Percentiles rank a stretch among this genome's conserved stretches.
phyloP scores from a whole-genome alignment of 2,888 invertebrate genomes.

The Germaria angustata region DNA sequence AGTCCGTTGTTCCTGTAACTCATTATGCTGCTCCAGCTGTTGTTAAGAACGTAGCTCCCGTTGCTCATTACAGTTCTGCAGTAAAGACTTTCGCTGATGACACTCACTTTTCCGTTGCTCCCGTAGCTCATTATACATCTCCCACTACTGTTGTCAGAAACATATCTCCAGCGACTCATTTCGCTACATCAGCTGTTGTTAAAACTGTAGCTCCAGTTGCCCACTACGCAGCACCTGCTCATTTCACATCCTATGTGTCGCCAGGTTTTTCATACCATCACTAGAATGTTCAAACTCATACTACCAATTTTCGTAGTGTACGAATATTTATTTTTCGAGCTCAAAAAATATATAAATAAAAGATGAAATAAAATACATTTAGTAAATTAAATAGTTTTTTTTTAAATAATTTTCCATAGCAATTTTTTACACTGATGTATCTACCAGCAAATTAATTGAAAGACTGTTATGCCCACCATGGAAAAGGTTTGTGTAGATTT shows the following conservation, averaged over 20 bases:
- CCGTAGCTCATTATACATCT: slow-evolving; percentile 67
- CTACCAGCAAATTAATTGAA: too few species aligned
- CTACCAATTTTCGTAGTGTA: neutral
- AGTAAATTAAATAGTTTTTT: too few species aligned
- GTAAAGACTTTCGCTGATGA: too few species aligned
- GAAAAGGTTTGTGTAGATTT: too few species aligned
- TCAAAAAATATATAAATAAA: too few species aligned
- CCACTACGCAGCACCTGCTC: slow-evolving; percentile 58
- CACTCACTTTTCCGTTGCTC: slow-evolving; percentile 66
- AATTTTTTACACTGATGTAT: too few species aligned
- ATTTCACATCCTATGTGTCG: slow-evolving; percentile 50
- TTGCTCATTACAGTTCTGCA: slow-evolving; percentile 68
- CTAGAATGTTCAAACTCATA: slow-evolving; percentile 50
- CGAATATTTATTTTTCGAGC: slow-evolving; percentile 31
- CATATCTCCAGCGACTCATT: neutral
- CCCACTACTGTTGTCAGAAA: neutral
- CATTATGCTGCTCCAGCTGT: slow-evolving; percentile 67
- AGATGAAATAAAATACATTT: neutral
- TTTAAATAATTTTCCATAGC: too few species aligned
- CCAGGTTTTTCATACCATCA: slow-evolving; percentile 72
- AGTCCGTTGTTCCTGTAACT: slow-evolving; percentile 67
- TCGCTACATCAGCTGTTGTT: slow-evolving; percentile 65
- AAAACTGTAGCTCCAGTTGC: slow-evolving; percentile 57
- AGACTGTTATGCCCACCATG: too few species aligned
- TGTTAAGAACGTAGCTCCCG: slow-evolving; percentile 69